These are phyloP conservation scores for Herpetotheres cachinnans DNA, from an alignment of 2,113 vertebrate species.

Conservation along the genomic window DNA sequence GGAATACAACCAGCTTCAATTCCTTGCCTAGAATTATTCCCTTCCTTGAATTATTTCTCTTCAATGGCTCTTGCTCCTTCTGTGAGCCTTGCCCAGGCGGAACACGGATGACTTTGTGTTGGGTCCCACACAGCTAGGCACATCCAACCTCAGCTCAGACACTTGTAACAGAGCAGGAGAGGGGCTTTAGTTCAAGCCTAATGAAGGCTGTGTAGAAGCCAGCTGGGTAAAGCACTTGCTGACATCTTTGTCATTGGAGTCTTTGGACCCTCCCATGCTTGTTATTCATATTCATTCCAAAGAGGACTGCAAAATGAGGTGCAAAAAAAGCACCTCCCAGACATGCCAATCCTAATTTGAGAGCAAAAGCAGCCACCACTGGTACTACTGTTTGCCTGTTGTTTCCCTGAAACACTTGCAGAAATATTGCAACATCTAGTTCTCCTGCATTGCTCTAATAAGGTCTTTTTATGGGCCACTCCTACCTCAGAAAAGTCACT, in stretches of 20 bases:
- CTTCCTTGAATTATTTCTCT: not conserved
- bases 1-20: not conserved
- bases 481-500: not conserved
- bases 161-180: not conserved
- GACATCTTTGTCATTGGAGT: not conserved
- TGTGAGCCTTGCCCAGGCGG: not conserved
- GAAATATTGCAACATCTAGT: not conserved
- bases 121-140: not conserved
- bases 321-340: not conserved
- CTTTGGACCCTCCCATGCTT: not conserved
- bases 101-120: not conserved
- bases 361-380: not conserved
- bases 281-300: not conserved
- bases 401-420: not conserved
- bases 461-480: not conserved
- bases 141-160: not conserved
- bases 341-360: accelerated
- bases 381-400: no score
- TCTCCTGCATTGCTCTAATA: not conserved
- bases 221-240: not conserved
- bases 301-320: not conserved
- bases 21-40: not conserved
- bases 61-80: not conserved
- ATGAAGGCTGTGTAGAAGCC: not conserved
- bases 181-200: not conserved